Evolutionary conservation across 2,113 vertebrate species (phyloP).

Genomic region (Oryzias melastigma): DNA sequence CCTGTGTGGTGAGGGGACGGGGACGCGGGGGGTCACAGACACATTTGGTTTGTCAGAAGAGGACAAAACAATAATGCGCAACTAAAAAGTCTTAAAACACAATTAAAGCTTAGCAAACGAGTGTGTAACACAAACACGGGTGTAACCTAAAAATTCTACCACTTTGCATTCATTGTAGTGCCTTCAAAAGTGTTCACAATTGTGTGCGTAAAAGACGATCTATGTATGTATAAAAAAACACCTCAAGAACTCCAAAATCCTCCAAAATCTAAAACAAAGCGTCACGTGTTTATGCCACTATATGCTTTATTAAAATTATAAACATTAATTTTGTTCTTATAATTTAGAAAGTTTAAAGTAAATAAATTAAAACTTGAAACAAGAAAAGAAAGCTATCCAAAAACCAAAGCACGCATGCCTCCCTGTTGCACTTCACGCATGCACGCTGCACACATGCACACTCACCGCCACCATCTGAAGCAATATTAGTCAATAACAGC

Average conservation of each 20-base stretch:
- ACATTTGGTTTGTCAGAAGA: slow-evolving; percentile 22
- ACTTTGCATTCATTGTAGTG: slow-evolving; percentile 2
- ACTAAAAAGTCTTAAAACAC: not conserved
- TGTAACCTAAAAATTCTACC: not conserved
- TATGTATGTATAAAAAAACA: not conserved
- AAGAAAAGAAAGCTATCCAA: not conserved
- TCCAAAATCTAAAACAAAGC: too few species aligned
- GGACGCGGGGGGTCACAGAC: not conserved
- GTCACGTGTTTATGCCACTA: too few species aligned
- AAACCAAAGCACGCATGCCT: slow-evolving; percentile 37
- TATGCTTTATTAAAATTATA: too few species aligned
- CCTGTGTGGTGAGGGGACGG: slow-evolving; percentile 70
- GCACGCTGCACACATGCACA: slow-evolving; percentile 1
- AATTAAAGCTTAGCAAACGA: not conserved
- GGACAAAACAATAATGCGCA: not conserved
- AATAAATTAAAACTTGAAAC: too few species aligned
- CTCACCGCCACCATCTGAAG: slow-evolving; percentile 5
- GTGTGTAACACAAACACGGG: not conserved
- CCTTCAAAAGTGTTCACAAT: not conserved
- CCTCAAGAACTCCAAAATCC: too few species aligned
- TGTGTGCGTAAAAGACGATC: slow-evolving; percentile 15
- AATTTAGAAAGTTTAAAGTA: too few species aligned
- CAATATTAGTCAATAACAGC: slow-evolving; percentile 30
- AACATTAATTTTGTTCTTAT: too few species aligned
- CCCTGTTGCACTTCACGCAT: slow-evolving; percentile 34